phyloP scores from a whole-genome alignment of 2,797 vertebrate genomes.

The Eleutherodactylus coqui region DNA sequence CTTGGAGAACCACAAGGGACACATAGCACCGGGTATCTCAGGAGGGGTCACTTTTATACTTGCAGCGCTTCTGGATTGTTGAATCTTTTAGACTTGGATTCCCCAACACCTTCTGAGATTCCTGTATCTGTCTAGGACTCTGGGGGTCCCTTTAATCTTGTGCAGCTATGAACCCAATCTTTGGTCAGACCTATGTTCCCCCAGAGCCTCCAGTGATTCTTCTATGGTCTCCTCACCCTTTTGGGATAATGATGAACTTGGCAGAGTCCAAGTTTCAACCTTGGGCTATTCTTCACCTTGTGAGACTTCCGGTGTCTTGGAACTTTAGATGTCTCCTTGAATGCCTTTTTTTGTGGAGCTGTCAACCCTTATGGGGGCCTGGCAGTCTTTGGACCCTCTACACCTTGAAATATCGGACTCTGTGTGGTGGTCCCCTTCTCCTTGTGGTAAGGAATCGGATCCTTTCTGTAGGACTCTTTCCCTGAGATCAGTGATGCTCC shows the following conservation, averaged over 20 bases:
- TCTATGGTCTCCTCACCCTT: neutral
- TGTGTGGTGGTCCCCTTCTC: neutral
- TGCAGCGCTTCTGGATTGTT: too few relatives aligned
- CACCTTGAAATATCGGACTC: neutral
- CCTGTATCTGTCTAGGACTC: neutral
- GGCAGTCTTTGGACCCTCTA: neutral
- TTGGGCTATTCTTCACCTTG: neutral
- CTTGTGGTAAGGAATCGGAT: neutral
- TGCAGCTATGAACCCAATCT: neutral
- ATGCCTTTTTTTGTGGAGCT: neutral
- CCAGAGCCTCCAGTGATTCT: neutral
- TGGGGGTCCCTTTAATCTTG: neutral
- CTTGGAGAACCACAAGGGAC: conserved; percentile 48
- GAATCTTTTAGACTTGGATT: neutral
- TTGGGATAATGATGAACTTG: neutral
- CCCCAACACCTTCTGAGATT: neutral
- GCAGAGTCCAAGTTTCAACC: neutral
- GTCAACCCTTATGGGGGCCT: neutral
- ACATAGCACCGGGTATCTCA: conserved; percentile 19
- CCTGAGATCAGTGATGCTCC: neutral
- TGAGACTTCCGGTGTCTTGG: neutral
- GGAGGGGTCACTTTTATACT: neutral
- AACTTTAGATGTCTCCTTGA: neutral
- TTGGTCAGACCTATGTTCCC: neutral
- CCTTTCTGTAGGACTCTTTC: neutral